Conservation (phyloP, 2,888 invertebrate genomes). For the Epirrhoe alternata region DNA sequence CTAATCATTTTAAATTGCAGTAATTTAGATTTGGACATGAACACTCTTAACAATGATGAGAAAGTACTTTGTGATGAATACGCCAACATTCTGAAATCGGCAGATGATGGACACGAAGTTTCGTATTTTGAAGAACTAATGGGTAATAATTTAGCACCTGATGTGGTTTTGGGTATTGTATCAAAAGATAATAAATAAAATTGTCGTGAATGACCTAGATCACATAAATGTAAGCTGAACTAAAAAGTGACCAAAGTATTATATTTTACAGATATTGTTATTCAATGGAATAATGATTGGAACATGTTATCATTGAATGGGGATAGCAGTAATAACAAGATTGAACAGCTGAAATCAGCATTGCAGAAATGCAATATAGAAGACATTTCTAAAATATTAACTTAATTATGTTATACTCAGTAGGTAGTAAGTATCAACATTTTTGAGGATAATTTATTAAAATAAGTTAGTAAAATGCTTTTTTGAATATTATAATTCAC, state of each 20-base stretch:
- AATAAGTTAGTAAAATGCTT: background rate
- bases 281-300: constrained; percentile 74
- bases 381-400: constrained; percentile 25
- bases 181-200: no score
- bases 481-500: no score
- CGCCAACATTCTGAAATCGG: constrained; percentile 56
- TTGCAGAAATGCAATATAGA: constrained; percentile 20
- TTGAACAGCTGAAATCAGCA: constrained; percentile 53
- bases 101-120: constrained; percentile 51
- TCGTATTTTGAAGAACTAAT: constrained; percentile 64
- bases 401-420: background rate
- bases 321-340: constrained; percentile 53
- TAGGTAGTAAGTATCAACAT: background rate
- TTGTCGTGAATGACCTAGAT: background rate
- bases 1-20: constrained; percentile 46
- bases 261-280: constrained; percentile 61
- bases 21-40: constrained; percentile 66
- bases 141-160: constrained; percentile 51
- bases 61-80: constrained; percentile 71
- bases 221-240: background rate
- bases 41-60: constrained; percentile 49
- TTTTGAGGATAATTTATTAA: background rate
- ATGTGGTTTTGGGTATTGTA: no score
- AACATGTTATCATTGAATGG: constrained; percentile 57
- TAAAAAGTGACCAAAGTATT: background rate